phyloP scores from a whole-genome alignment of 2,797 vertebrate genomes.

The Antrozous pallidus region DNA sequence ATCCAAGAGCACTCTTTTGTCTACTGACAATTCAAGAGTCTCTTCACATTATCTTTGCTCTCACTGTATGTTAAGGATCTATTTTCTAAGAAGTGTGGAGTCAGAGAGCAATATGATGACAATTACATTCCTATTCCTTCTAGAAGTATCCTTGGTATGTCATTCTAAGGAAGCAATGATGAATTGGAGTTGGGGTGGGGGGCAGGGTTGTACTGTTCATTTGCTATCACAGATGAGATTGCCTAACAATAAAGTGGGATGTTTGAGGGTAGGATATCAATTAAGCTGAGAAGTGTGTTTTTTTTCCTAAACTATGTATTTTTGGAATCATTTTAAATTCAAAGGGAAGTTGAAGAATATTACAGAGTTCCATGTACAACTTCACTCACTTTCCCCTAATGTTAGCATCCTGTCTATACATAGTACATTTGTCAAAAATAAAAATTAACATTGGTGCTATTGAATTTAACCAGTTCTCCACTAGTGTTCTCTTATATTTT shows the following conservation, averaged over 20 bases:
- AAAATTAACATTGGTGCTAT: neutral
- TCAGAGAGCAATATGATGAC: neutral
- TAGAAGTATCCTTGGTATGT: neutral
- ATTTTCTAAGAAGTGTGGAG: neutral
- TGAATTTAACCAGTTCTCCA: neutral
- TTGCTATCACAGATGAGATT: neutral
- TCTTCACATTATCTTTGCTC: constrained; percentile 30
- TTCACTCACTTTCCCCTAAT: neutral
- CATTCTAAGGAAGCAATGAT: neutral
- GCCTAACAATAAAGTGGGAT: neutral
- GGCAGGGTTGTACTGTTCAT: neutral
- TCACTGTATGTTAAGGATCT: neutral
- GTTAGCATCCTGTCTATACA: neutral
- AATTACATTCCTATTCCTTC: neutral
- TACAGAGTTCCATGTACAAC: neutral
- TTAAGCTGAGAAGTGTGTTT: neutral
- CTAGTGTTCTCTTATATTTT: neutral
- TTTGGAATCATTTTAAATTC: neutral
- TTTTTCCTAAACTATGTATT: neutral
- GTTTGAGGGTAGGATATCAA: neutral
- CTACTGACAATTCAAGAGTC: constrained; percentile 20
- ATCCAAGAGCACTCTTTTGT: neutral
- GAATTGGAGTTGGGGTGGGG: neutral
- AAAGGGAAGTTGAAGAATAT: neutral
- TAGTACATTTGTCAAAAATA: constrained; percentile 19